Percentiles rank a stretch among this genome's conserved stretches.
phyloP scores from a whole-genome alignment of 2,888 invertebrate genomes.

The Phyto melanocephala region DNA sequence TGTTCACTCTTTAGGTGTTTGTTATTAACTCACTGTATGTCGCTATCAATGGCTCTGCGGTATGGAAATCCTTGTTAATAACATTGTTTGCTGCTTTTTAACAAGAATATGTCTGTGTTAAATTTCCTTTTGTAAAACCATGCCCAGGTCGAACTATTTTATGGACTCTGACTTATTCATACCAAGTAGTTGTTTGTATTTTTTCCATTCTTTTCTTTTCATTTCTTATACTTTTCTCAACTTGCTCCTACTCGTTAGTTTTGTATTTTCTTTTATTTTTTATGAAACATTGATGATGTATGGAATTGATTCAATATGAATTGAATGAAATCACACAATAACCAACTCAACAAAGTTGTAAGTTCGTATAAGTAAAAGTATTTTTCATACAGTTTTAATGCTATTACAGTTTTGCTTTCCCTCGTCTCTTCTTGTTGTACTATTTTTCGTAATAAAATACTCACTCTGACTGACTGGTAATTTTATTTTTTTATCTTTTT shows the following conservation, averaged over 20 bases:
- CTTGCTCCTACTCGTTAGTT: background rate
- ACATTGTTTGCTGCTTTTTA: background rate
- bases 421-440: background rate
- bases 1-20: background rate
- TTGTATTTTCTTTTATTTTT: slow-evolving; percentile 3
- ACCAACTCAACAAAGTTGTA: slow-evolving; percentile 36
- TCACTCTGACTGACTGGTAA: background rate
- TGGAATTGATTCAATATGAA: slow-evolving; percentile 46
- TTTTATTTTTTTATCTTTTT: background rate
- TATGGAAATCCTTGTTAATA: slow-evolving; percentile 22
- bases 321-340: slow-evolving; percentile 37
- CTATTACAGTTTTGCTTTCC: slow-evolving; percentile 35
- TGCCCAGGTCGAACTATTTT: background rate
- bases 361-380: background rate
- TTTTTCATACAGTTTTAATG: slow-evolving; percentile 41
- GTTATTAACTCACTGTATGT: background rate
- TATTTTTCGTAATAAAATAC: background rate
- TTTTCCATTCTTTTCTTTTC: background rate
- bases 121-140: slow-evolving; percentile 29
- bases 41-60: background rate
- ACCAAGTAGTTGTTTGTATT: background rate
- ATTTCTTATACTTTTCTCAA: background rate
- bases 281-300: slow-evolving; percentile 40
- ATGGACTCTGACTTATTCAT: background rate
- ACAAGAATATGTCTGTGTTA: background rate